A percentile compares a stretch with the other conserved stretches of the same genome.
Evolutionary conservation across 2,797 vertebrate genomes (phyloP).

Genomic region (Ambastaia sidthimunki): DNA sequence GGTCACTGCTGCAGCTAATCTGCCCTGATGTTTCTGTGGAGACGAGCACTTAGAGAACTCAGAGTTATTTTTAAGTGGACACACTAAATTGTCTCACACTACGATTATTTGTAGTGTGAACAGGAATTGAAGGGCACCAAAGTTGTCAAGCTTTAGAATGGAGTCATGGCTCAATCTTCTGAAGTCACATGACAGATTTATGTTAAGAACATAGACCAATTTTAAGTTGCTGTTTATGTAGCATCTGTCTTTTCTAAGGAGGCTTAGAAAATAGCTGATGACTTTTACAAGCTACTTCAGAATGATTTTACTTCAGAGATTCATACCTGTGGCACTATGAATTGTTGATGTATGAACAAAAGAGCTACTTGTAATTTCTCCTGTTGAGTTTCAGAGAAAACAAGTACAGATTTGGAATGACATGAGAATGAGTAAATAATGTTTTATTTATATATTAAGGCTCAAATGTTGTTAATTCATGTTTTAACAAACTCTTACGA

Average conservation of each 20-base stretch:
- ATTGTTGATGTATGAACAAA: background rate
- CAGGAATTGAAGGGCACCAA: background rate
- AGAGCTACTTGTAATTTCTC: background rate
- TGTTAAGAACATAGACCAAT: background rate
- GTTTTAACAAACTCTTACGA: background rate
- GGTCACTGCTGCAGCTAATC: slow-evolving; percentile 51
- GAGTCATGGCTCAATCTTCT: background rate
- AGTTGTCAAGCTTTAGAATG: background rate
- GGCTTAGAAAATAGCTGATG: background rate
- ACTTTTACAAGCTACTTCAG: background rate
- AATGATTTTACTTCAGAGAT: background rate
- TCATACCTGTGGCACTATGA: background rate
- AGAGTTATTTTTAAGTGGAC: background rate
- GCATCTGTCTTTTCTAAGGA: background rate
- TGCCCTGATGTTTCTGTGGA: slow-evolving; percentile 38
- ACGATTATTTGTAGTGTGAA: no score
- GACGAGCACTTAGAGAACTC: background rate
- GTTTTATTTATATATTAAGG: background rate
- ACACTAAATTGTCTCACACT: no score
- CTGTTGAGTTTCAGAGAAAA: background rate
- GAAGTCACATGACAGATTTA: background rate
- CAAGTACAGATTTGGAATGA: background rate
- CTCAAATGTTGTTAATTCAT: background rate
- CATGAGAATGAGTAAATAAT: background rate
- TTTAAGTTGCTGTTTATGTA: background rate